These are phyloP conservation scores for Cantharis rustica DNA, from an alignment of 2,888 invertebrate species.

Conservation along the genomic window DNA sequence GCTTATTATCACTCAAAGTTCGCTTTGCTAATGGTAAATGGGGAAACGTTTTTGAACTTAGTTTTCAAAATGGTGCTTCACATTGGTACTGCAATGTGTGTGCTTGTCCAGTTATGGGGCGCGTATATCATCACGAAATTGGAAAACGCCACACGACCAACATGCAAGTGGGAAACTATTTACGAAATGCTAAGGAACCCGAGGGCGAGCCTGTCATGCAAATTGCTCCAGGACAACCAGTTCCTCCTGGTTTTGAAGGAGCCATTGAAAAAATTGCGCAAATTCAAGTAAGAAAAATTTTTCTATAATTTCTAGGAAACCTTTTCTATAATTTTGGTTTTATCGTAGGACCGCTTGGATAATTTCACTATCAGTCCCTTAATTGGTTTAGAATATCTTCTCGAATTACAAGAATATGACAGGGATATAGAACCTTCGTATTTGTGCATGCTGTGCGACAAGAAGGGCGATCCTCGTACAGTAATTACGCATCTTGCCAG, in stretches of 20 bases:
- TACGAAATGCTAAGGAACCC: not conserved
- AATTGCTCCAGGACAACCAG: constrained; percentile 68
- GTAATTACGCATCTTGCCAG: constrained; percentile 80
- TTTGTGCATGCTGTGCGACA: constrained; percentile 77
- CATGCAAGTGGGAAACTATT: constrained; percentile 32
- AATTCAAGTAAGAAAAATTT: constrained; percentile 46
- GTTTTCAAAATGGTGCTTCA: constrained; percentile 47
- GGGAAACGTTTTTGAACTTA: constrained; percentile 51
- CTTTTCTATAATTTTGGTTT: not conserved
- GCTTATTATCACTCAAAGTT: constrained; percentile 48
- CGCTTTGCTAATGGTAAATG: constrained; percentile 48
- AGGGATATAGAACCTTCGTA: constrained; percentile 73
- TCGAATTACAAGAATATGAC: constrained; percentile 72
- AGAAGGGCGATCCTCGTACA: constrained; percentile 78
- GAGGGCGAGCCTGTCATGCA: constrained; percentile 31
- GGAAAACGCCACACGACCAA: constrained; percentile 50
- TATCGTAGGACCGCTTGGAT: constrained; percentile 57
- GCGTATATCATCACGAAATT: constrained; percentile 52
- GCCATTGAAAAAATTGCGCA: constrained; percentile 56
- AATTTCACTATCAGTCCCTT: constrained; percentile 60
- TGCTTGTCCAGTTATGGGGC: constrained; percentile 53
- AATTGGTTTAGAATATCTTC: constrained; percentile 78
- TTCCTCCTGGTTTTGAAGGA: constrained; percentile 74
- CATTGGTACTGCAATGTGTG: constrained; percentile 54
- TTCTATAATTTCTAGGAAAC: not conserved